Conservation (phyloP, 2,113 vertebrate species). For the Callipepla squamata region DNA sequence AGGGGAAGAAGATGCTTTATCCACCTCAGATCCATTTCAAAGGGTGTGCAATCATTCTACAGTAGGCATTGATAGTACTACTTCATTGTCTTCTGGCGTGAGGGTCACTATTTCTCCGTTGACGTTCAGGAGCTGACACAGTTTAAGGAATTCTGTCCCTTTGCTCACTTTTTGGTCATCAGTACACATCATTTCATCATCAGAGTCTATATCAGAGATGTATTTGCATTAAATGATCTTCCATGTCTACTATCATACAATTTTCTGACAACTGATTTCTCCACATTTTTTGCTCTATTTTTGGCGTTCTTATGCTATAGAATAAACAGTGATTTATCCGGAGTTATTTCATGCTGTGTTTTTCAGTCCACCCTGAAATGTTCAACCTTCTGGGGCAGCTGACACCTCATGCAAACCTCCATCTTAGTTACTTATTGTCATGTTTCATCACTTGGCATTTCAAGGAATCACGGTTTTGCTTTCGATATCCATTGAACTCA, state of each 20-base stretch:
- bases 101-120: neutral
- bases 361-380: neutral
- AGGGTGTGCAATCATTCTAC: neutral
- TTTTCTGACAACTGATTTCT: neutral
- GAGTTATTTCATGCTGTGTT: neutral
- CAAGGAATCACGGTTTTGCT: neutral
- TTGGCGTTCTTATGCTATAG: neutral
- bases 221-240: neutral
- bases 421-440: neutral
- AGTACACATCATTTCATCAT: neutral
- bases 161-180: neutral
- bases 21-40: neutral
- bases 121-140: neutral
- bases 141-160: neutral
- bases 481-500: neutral
- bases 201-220: neutral
- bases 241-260: neutral
- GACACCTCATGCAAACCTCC: neutral
- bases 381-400: neutral
- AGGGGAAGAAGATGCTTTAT: neutral
- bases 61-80: neutral
- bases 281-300: rapidly evolving
- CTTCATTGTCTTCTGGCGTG: neutral
- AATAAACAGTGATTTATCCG: neutral
- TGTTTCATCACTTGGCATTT: neutral